Conservation (phyloP, 2,113 vertebrate genomes). For the Gasterosteus aculeatus region DNA sequence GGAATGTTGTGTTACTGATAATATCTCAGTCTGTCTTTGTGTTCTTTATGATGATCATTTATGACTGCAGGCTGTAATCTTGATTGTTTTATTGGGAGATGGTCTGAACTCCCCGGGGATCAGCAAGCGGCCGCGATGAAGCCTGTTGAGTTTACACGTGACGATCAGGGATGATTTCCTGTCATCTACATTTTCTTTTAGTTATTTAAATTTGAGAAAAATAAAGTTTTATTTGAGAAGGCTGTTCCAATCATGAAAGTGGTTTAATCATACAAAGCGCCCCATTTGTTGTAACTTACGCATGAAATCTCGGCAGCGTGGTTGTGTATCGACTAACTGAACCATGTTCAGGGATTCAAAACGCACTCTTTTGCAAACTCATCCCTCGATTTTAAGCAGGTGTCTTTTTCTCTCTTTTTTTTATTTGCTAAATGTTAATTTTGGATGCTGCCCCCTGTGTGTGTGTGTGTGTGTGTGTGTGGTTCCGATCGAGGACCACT, state of each 20-base stretch:
- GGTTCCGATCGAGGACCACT: background rate
- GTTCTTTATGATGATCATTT: slow-evolving; percentile 39
- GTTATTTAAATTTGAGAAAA: slow-evolving; percentile 21
- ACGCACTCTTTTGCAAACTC: slow-evolving; percentile 30
- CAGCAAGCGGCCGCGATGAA: slow-evolving; percentile 8
- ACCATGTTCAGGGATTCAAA: slow-evolving; percentile 27
- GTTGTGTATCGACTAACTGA: slow-evolving; percentile 44
- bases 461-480: background rate
- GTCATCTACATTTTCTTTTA: background rate
- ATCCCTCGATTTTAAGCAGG: slow-evolving; percentile 74
- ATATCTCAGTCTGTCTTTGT: slow-evolving; percentile 38
- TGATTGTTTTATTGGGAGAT: slow-evolving; percentile 35
- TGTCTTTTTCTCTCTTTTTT: slow-evolving; percentile 55
- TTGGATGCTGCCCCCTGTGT: slow-evolving; percentile 41
- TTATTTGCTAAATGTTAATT: slow-evolving; percentile 15
- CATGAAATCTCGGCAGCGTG: slow-evolving; percentile 20
- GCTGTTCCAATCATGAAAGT: slow-evolving; percentile 27
- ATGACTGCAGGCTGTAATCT: slow-evolving; percentile 41
- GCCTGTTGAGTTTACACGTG: slow-evolving; percentile 26
- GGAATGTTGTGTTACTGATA: slow-evolving; percentile 46
- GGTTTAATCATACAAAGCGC: slow-evolving; percentile 16
- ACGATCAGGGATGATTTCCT: slow-evolving; percentile 19
- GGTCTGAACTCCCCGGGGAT: slow-evolving; percentile 22
- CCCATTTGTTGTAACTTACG: slow-evolving; percentile 35
- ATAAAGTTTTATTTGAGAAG: slow-evolving; percentile 5